phyloP scores from a whole-genome alignment of 2,888 invertebrate genomes.

The Rotaria socialis region DNA sequence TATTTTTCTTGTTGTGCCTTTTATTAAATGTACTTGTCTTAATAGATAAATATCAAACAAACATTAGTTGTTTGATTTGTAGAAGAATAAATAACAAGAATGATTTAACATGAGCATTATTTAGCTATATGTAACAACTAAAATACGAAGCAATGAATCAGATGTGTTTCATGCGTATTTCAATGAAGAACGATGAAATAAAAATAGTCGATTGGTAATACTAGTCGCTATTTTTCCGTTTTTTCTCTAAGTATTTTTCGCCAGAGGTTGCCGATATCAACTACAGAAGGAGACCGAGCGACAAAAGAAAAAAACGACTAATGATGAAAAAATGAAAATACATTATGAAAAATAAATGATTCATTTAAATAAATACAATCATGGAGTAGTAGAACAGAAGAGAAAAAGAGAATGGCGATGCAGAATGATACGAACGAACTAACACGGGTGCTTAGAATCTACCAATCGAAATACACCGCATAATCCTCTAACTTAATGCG shows the following conservation, averaged over 20 bases:
- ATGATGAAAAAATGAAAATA: background rate
- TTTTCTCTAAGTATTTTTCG: background rate
- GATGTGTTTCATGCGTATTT: too few relatives aligned
- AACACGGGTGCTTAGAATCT: background rate
- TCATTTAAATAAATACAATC: background rate
- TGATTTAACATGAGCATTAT: background rate
- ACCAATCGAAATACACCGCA: background rate
- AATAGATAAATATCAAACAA: background rate
- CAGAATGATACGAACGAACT: background rate
- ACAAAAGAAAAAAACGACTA: background rate
- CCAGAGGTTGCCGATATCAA: background rate
- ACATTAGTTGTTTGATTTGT: background rate
- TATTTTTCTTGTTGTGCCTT: too few relatives aligned
- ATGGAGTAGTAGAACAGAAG: background rate
- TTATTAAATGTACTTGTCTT: background rate
- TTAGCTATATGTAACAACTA: background rate
- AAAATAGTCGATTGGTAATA: too few relatives aligned
- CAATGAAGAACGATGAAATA: too few relatives aligned
- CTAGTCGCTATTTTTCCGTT: too few relatives aligned
- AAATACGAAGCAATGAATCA: background rate
- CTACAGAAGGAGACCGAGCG: background rate
- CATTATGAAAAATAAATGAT: constrained; percentile 1
- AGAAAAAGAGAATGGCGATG: background rate
- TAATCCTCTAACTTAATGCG: background rate
- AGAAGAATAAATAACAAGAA: background rate